Evolutionary conservation across 2,113 vertebrate species (phyloP).

Genomic region (Cyanocitta stelleri): DNA sequence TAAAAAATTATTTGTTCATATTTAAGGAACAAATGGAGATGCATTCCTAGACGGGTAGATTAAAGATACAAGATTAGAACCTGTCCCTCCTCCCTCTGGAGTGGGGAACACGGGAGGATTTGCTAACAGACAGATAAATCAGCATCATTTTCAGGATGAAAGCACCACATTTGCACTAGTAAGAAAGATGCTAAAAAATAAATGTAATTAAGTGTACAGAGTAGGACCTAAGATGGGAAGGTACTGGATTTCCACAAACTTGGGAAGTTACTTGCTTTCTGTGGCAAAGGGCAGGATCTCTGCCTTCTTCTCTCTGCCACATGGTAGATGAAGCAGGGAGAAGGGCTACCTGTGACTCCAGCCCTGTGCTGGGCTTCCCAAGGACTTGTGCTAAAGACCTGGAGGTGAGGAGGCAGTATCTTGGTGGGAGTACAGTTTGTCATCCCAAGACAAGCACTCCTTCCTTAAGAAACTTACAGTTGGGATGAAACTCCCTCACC

Average conservation of each 20-base stretch:
- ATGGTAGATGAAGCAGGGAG: background rate
- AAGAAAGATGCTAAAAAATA: background rate
- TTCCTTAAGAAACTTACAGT: background rate
- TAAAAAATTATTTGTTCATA: background rate
- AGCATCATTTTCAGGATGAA: background rate
- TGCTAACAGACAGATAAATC: background rate
- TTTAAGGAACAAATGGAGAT: background rate
- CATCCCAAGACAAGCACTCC: background rate
- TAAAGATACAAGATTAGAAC: background rate
- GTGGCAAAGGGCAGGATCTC: background rate
- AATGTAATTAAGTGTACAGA: background rate
- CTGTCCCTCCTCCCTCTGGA: background rate
- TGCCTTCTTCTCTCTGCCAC: background rate
- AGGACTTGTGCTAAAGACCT: background rate
- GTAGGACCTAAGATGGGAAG: background rate
- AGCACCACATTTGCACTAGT: background rate
- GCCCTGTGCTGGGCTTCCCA: background rate
- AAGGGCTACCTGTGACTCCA: background rate
- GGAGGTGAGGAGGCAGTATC: background rate
- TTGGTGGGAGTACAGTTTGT: background rate
- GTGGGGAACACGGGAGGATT: background rate
- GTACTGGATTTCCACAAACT: background rate
- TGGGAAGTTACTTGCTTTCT: background rate
- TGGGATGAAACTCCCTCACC: background rate
- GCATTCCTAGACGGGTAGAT: background rate